phyloP scores from a whole-genome alignment of 1,140 invertebrate species.

The Phthorimaea operculella region DNA sequence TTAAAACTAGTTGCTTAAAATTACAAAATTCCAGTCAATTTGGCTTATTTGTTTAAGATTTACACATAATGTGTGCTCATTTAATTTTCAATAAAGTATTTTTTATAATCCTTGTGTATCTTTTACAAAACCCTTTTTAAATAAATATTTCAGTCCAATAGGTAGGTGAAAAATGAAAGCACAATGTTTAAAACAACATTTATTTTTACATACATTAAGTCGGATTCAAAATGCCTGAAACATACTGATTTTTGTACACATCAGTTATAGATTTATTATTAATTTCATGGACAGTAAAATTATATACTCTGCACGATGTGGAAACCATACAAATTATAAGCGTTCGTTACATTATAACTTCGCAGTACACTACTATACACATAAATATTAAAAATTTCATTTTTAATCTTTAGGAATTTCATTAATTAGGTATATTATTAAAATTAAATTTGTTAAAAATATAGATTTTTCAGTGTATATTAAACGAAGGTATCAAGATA shows the following conservation, averaged over 20 bases:
- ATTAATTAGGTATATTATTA: conserved; percentile 61
- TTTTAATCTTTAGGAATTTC: conserved; percentile 63
- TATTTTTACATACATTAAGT: conserved; percentile 69
- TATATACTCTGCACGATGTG: conserved; percentile 50
- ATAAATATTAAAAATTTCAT: conserved; percentile 64
- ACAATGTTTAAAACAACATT: conserved; percentile 65
- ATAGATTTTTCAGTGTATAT: conserved; percentile 60
- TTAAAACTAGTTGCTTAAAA: no score
- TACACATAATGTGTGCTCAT: conserved; percentile 25
- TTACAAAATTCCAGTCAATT: conserved; percentile 16
- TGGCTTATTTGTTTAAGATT: conserved; percentile 20
- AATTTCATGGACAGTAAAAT: conserved; percentile 59
- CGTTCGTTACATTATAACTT: conserved; percentile 47
- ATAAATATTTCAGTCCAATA: neutral
- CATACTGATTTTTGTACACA: conserved; percentile 65
- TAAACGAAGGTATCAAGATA: conserved; percentile 51
- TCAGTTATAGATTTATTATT: conserved; percentile 53
- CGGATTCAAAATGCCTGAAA: conserved; percentile 67
- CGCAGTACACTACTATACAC: conserved; percentile 63
- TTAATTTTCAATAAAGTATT: conserved; percentile 33
- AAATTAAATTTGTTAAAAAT: conserved; percentile 66
- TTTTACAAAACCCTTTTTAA: neutral
- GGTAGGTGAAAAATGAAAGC: conserved; percentile 17
- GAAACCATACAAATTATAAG: conserved; percentile 54
- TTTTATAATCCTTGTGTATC: conserved; percentile 15